phyloP scores from a whole-genome alignment of 2,113 vertebrate species.

The Barnardius zonarius region DNA sequence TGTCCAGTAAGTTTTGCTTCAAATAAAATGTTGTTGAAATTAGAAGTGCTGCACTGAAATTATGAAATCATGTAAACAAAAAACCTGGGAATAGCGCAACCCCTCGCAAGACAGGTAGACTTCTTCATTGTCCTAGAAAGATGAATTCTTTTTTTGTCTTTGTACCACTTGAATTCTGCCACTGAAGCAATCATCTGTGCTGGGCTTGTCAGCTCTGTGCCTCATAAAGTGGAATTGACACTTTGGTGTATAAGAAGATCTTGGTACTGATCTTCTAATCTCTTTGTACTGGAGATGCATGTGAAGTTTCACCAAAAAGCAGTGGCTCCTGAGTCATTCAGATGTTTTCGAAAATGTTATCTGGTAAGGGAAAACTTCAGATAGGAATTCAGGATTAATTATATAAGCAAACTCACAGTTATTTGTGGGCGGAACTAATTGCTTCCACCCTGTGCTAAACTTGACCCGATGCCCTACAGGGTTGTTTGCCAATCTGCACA shows the following conservation, averaged over 20 bases:
- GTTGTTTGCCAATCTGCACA: not conserved
- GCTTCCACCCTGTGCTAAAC: slow-evolving; percentile 35
- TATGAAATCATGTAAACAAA: not conserved
- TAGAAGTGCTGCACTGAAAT: not conserved
- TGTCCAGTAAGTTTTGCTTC: not conserved
- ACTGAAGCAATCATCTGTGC: not conserved
- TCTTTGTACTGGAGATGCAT: not conserved
- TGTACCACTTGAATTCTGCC: not conserved
- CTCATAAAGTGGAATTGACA: not conserved
- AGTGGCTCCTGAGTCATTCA: not conserved
- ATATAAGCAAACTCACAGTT: slow-evolving; percentile 11
- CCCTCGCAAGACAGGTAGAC: not conserved
- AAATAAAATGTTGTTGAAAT: not conserved
- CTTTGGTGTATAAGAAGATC: not conserved
- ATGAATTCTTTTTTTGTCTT: not conserved
- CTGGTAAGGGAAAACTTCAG: not conserved
- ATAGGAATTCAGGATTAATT: slow-evolving; percentile 35
- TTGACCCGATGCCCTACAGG: slow-evolving; percentile 53
- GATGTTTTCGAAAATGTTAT: not conserved
- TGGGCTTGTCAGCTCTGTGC: not conserved
- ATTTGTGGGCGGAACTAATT: slow-evolving; percentile 37
- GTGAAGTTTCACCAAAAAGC: not conserved
- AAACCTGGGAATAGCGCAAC: not conserved
- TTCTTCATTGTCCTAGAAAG: not conserved
- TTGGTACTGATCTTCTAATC: not conserved